Conservation (phyloP, 2,888 invertebrate genomes). For the Neocrepidodera transversa region DNA sequence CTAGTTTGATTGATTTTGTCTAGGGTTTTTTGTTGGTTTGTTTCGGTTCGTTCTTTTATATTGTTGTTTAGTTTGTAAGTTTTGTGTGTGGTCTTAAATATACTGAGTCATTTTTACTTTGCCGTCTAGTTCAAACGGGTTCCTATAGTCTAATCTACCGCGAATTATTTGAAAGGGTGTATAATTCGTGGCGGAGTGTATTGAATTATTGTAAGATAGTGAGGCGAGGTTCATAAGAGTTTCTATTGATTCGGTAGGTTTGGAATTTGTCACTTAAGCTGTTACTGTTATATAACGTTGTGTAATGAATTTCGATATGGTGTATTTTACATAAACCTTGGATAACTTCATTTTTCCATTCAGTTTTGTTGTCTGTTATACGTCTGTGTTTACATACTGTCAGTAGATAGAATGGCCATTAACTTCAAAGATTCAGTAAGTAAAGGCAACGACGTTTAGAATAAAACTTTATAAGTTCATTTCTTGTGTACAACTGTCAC, state of each 20-base stretch:
- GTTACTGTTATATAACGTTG: conserved; percentile 4
- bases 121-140: not conserved
- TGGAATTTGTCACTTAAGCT: not conserved
- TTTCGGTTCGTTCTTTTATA: no score
- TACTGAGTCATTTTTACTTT: no score
- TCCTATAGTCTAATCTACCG: not conserved
- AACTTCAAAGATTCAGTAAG: no score
- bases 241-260: not conserved
- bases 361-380: conserved; percentile 3
- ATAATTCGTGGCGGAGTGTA: conserved; percentile 24
- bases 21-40: no score
- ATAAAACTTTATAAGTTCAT: no score
- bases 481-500: no score
- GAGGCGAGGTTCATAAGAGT: conserved; percentile 17
- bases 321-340: no score
- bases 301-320: conserved; percentile 7
- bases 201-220: conserved; percentile 23
- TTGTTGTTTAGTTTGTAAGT: no score
- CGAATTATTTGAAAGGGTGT: not conserved
- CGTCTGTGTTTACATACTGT: not conserved
- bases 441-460: no score
- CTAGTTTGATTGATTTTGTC: no score
- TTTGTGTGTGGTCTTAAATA: no score
- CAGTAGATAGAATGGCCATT: no score
- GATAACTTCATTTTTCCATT: conserved; percentile 15